Conservation (phyloP, 2,888 invertebrate species). For the Drosophila paracracens region DNA sequence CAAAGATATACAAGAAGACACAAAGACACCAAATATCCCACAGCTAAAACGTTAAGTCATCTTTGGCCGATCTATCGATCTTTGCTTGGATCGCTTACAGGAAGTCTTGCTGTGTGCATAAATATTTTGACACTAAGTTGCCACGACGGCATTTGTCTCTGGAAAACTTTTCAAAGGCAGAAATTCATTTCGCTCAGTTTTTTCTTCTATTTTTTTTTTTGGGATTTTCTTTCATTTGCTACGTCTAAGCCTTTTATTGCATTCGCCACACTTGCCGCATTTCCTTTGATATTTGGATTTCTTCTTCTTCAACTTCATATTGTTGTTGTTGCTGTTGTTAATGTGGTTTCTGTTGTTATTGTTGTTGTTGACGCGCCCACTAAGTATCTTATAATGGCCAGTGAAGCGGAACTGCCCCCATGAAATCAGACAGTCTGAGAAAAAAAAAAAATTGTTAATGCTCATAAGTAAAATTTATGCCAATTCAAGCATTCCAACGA, state of each 20-base stretch:
- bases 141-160: constrained; percentile 4
- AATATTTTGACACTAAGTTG: constrained; percentile 78
- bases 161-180: constrained; percentile 8
- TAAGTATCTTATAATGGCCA: constrained; percentile 59
- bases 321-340: constrained; percentile 2
- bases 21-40: constrained; percentile 48
- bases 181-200: constrained; percentile 14
- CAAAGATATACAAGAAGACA: constrained; percentile 7
- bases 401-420: constrained; percentile 38
- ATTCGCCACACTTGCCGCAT: constrained; percentile 67
- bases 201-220: neutral
- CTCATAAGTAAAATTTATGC: constrained; percentile 7
- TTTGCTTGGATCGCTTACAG: constrained; percentile 54
- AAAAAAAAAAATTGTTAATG: constrained; percentile 36
- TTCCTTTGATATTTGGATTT: constrained; percentile 45
- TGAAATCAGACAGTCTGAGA: constrained; percentile 1
- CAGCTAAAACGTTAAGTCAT: constrained; percentile 74
- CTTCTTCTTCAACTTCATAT: constrained; percentile 4
- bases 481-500: constrained; percentile 12
- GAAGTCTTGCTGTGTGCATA: constrained; percentile 76
- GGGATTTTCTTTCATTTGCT: constrained; percentile 55
- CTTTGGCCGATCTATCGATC: constrained; percentile 50
- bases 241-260: constrained; percentile 66
- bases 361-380: constrained; percentile 45
- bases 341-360: constrained; percentile 5